These are phyloP conservation scores for Bombyx mori DNA, from an alignment of 1,140 invertebrate species.

Conservation along the genomic window ASM3026992v2 NC_085127.1:1422001-1422500, in stretches of 20 bases:
- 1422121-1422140: constrained; percentile 74
- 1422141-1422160: constrained; percentile 75
- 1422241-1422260: not conserved
- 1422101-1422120: constrained; percentile 72
- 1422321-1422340: constrained; percentile 82
- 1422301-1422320: constrained; percentile 86
- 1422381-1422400: constrained; percentile 86
- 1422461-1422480: constrained; percentile 71
- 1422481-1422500: constrained; percentile 77
- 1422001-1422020: not conserved
- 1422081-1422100: constrained; percentile 80
- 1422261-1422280: constrained; percentile 32
- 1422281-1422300: constrained; percentile 79
- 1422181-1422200: constrained; percentile 42
- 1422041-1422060: constrained; percentile 84
- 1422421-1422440: constrained; percentile 82
- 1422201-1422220: constrained; percentile 28
- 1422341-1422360: constrained; percentile 75
- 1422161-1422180: constrained; percentile 63
- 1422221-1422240: constrained; percentile 46
- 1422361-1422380: constrained; percentile 81
- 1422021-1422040: constrained; percentile 73
- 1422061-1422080: constrained; percentile 87
- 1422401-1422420: constrained; percentile 87
- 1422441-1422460: constrained; percentile 71